phyloP scores from a whole-genome alignment of 1,140 invertebrate species.

The Trichonephila inaurata region DNA sequence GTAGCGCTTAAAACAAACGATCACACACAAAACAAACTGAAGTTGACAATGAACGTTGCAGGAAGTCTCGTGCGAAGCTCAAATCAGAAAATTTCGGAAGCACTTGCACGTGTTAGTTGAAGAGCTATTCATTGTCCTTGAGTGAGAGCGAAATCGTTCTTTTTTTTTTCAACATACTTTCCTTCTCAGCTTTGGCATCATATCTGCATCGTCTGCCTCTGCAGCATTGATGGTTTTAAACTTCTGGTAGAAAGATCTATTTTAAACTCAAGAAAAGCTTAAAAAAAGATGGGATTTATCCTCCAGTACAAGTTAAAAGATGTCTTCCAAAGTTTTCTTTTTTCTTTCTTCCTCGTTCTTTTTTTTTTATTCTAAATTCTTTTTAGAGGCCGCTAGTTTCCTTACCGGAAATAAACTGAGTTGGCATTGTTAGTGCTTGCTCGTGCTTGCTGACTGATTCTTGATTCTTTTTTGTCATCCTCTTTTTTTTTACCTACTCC shows the following conservation, averaged over 20 bases:
- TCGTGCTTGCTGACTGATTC: neutral
- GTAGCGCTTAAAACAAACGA: neutral
- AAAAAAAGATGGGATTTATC: constrained; percentile 41
- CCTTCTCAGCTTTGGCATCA: constrained; percentile 53
- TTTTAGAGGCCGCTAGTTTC: constrained; percentile 32
- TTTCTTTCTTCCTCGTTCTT: neutral
- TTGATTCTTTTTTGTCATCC: neutral
- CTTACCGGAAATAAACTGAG: constrained; percentile 64
- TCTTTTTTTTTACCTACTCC: neutral
- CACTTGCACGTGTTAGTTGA: constrained; percentile 45
- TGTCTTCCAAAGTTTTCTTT: neutral
- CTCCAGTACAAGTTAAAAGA: constrained; percentile 2
- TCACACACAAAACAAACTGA: neutral
- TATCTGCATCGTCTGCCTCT: constrained; percentile 56
- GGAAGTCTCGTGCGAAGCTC: neutral
- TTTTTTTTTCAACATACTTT: constrained; percentile 6
- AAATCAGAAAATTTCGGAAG: constrained; percentile 32
- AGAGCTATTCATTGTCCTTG: constrained; percentile 49
- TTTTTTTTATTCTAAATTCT: constrained; percentile 17
- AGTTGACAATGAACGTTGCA: neutral
- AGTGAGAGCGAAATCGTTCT: neutral
- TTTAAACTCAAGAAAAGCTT: constrained; percentile 20
- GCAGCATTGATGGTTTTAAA: constrained; percentile 3
- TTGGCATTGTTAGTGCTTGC: constrained; percentile 57
- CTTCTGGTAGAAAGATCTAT: neutral